Base-by-base conservation (phyloP, 2,888 invertebrate species). In the Cheilosia impressa region DNA sequence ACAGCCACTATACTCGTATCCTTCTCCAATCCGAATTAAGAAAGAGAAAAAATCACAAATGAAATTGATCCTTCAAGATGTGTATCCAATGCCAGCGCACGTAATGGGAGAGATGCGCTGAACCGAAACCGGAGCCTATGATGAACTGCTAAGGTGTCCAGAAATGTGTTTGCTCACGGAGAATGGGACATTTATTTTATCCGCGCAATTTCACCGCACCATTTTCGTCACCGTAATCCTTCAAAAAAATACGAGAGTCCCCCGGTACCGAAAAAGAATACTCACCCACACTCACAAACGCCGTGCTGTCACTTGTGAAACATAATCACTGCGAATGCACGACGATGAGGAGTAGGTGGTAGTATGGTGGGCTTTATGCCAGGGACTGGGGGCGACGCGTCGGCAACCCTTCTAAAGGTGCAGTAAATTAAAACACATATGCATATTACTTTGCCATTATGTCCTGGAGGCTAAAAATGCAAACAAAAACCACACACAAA, bases 341-440 rank as follows among this genome's bases (percentile, higher is more conserved):
- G 27, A 13, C n/a, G n/a, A n/a, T 47, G 34, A 4, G 41, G 62
- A 34, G 45, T 4, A 34, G 9, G 17, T 7, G 22, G 63, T 9
- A 9, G 31, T 31, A 22, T 27, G 31, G 34, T 22, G 68, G 52
- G 22, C 27, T 45, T 43, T 43, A 63, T 47, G 79, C 31, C 66
- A 45, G 17, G 43, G 41, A 52, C 69, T 69, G 47, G 45, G 47
- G 52, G 31, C 63, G 62, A 19, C 60, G 43, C 63, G 62, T n/a
- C 60, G 58, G 73, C 77, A 76, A 62, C 85, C 81, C 81, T 58
- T 72, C 76, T 77, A 72, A 76, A 85, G 85, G 77, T 85, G 85
- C 85, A 85, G 76, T 85, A 85, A 85, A 85, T 85, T 85, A 85
- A 85, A 85, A 85, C 81, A 81, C 85, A 85, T 81, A 85, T 81